Percentiles rank a stretch among this genome's conserved stretches.
These are phyloP conservation scores for Amphiura filiformis DNA, from an alignment of 35 echinoderm and acorn worm genomes.

Conservation along the genomic window DNA sequence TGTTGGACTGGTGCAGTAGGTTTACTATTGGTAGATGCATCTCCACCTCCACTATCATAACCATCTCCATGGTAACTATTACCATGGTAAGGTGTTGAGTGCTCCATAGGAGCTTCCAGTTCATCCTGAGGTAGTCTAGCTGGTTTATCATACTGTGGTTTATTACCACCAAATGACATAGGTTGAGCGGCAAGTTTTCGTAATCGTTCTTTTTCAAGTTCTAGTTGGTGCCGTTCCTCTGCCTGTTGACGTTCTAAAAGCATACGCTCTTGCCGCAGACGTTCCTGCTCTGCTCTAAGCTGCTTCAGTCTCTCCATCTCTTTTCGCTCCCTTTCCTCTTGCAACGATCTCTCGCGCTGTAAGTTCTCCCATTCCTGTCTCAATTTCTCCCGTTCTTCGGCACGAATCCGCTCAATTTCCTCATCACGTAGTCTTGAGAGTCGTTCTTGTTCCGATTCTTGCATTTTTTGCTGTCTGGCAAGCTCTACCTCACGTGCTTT, in stretches of 20 bases:
- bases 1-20: too few species aligned
- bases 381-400: slow-evolving; percentile 71
- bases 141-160: not conserved
- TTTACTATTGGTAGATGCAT: not conserved
- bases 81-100: slow-evolving; percentile 20
- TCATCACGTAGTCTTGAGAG: slow-evolving; percentile 42
- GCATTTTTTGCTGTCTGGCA: not conserved
- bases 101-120: slow-evolving; percentile 11
- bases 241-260: slow-evolving; percentile 58
- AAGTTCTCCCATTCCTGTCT: slow-evolving; percentile 76
- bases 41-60: not conserved
- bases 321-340: slow-evolving; percentile 47
- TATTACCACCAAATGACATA: not conserved
- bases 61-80: not conserved
- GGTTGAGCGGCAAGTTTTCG: not conserved
- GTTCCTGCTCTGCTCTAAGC: slow-evolving; percentile 54
- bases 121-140: not conserved
- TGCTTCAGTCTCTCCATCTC: slow-evolving; percentile 52
- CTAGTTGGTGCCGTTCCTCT: slow-evolving; percentile 47
- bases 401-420: slow-evolving; percentile 65
- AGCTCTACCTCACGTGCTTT: slow-evolving; percentile 12
- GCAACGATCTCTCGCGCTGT: slow-evolving; percentile 58
- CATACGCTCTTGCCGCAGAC: slow-evolving; percentile 48
- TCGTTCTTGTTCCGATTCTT: slow-evolving; percentile 30
- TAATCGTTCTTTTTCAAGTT: slow-evolving; percentile 51